Evolutionary conservation across 2,888 invertebrate genomes (phyloP).

Genomic region (Ceramica pisi): DNA sequence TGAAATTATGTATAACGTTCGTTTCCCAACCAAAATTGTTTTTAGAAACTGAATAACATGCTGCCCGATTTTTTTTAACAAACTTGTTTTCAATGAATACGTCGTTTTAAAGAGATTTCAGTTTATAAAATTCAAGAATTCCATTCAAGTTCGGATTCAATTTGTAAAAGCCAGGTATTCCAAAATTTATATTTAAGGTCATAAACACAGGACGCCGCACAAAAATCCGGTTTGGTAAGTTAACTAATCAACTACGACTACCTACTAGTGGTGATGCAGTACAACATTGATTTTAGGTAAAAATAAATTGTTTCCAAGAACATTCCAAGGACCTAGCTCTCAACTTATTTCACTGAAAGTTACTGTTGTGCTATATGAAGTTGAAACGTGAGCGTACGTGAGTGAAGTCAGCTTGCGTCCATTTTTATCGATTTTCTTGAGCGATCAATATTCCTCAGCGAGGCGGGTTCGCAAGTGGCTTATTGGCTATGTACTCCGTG

Average conservation of each 20-base stretch:
- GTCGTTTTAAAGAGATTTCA: not conserved
- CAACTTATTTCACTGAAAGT: not conserved
- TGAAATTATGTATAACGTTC: not conserved
- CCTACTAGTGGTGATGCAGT: not conserved
- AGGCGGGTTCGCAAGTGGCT: not conserved
- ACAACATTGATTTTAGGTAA: too few relatives aligned
- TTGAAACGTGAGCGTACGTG: not conserved
- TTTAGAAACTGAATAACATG: not conserved
- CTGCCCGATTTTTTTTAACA: not conserved
- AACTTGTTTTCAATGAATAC: not conserved
- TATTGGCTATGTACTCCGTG: not conserved
- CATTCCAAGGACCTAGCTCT: too few relatives aligned
- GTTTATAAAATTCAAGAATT: not conserved
- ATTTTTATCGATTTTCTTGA: conserved; percentile 7
- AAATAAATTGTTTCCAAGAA: not conserved
- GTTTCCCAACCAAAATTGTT: not conserved
- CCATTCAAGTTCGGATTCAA: too few relatives aligned
- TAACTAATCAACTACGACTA: not conserved
- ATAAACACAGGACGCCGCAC: not conserved
- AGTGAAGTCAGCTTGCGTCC: too few relatives aligned
- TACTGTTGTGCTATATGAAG: not conserved
- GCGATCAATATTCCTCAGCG: not conserved
- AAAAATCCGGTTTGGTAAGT: not conserved
- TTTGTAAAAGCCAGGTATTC: not conserved
- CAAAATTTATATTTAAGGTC: not conserved